Conservation (phyloP, 2,113 vertebrate genomes). For the Paracanthobrama guichenoti region DNA sequence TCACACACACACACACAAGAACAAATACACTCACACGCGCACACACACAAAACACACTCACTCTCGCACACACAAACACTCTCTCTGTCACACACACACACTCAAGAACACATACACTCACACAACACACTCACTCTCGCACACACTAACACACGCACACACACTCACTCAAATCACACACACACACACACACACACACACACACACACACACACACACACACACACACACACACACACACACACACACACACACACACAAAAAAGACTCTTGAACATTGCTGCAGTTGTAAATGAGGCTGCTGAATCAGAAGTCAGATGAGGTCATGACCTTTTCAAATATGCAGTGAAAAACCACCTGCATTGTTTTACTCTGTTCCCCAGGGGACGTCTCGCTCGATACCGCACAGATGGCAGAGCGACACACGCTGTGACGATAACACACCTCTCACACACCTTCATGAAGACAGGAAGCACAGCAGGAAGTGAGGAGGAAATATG, state of each 20-base stretch:
- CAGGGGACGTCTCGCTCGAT: slow-evolving; percentile 17
- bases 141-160: no score
- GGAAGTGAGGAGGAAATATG: slow-evolving; percentile 62
- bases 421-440: slow-evolving; percentile 15
- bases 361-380: slow-evolving; percentile 58
- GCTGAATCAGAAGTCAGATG: background rate
- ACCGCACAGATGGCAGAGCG: slow-evolving; percentile 48
- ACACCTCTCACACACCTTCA: slow-evolving; percentile 36
- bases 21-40: no score
- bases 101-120: no score
- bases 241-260: slow-evolving; percentile 6
- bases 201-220: background rate
- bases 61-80: no score
- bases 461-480: slow-evolving; percentile 37
- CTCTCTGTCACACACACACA: no score
- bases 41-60: no score
- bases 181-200: no score
- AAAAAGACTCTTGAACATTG: background rate
- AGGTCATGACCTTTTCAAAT: slow-evolving; percentile 18
- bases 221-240: background rate
- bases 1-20: no score
- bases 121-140: no score
- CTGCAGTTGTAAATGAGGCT: background rate
- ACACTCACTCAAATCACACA: no score
- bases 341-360: slow-evolving; percentile 49